Conservation (phyloP, 2,797 vertebrate genomes). For the Myripristis jacobus region DNA sequence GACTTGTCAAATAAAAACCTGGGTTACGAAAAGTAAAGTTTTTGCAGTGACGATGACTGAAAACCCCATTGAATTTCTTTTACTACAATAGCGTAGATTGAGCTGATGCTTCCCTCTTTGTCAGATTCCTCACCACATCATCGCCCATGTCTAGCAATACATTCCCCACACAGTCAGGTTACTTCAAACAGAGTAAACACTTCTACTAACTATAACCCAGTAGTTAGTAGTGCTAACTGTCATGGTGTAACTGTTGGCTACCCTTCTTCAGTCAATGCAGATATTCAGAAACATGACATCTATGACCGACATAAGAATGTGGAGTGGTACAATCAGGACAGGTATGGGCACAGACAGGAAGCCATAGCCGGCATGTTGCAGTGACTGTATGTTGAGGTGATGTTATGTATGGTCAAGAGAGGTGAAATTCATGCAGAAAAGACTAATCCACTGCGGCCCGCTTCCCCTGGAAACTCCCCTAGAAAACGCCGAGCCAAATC, state of each 20-base stretch:
- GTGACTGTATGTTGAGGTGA: constrained; percentile 13
- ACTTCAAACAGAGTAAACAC: constrained; percentile 7
- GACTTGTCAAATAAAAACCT: too few species aligned
- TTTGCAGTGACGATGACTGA: too few species aligned
- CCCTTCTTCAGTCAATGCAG: neutral
- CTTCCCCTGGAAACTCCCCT: neutral
- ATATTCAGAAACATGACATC: constrained; percentile 29
- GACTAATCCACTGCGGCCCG: constrained; percentile 23
- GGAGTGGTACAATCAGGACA: constrained; percentile 30
- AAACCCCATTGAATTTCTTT: neutral
- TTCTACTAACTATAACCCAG: constrained; percentile 2
- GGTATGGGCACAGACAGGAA: constrained; percentile 19
- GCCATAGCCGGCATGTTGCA: constrained; percentile 9
- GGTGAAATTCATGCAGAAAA: constrained; percentile 24
- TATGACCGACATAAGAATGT: constrained; percentile 9
- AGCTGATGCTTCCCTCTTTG: constrained; percentile 50
- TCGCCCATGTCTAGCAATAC: constrained; percentile 5
- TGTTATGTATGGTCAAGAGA: constrained; percentile 12
- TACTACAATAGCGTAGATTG: neutral
- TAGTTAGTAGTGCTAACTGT: neutral
- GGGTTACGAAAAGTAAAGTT: too few species aligned
- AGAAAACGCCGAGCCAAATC: constrained; percentile 13
- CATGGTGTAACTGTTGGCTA: neutral
- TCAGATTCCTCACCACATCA: constrained; percentile 38
- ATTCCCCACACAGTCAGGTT: constrained; percentile 21